Evolutionary conservation across 2,888 invertebrate species (phyloP).

Genomic region (Stenodema calcarata): DNA sequence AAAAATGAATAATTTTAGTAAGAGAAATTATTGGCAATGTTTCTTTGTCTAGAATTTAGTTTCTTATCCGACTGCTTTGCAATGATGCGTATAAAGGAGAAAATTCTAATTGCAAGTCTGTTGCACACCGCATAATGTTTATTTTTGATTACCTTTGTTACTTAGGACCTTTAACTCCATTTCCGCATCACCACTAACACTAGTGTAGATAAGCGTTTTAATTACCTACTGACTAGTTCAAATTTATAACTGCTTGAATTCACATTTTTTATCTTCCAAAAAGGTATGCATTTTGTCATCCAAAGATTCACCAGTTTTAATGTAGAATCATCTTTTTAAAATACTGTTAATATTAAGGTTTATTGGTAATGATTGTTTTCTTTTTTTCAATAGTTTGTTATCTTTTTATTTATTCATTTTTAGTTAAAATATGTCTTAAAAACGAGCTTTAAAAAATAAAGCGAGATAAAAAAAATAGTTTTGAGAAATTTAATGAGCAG

Average conservation of each 20-base stretch:
- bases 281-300: conserved; percentile 10
- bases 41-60: conserved; percentile 29
- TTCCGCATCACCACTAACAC: conserved; percentile 42
- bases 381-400: conserved; percentile 2
- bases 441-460: neutral
- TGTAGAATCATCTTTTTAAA: neutral
- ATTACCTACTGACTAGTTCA: conserved; percentile 18
- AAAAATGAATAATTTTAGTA: neutral
- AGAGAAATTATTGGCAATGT: conserved; percentile 22
- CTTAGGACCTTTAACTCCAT: conserved; percentile 16
- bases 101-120: conserved; percentile 29
- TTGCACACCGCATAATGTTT: neutral
- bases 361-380: neutral
- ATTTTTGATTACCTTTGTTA: neutral
- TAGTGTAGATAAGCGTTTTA: conserved; percentile 25
- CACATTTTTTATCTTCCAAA: conserved; percentile 7
- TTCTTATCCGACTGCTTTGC: conserved; percentile 39
- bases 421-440: conserved; percentile 6
- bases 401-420: neutral
- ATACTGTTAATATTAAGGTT: conserved; percentile 18
- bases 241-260: conserved; percentile 9
- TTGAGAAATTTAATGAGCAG: neutral
- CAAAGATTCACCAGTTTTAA: conserved; percentile 19
- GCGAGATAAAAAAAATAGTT: neutral
- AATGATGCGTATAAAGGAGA: conserved; percentile 3